Evolutionary conservation across 2,797 vertebrate genomes (phyloP), one percentile per base, ranked within the genome.

Genomic region (Nannoperca australis): DNA sequence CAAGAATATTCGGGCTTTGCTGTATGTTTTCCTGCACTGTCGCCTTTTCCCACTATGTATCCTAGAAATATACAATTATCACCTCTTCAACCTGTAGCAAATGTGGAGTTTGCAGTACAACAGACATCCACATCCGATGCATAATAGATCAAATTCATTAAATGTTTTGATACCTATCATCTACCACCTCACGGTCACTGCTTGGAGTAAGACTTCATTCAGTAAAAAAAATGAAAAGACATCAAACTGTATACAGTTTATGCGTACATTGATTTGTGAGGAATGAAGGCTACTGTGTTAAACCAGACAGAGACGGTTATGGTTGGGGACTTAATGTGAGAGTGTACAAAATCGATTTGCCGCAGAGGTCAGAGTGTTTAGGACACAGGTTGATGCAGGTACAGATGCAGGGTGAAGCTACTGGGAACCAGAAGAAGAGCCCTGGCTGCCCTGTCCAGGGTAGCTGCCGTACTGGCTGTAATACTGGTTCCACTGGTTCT

Each of bases 401-500:
- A 30, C 27, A 56, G 59, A 70, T 65, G 78, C 44, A 30, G 68
- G 69, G 60, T 30, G 34, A 40, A 78, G 89, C 88, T 94, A 95
- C 89, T 95, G 93, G 65, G 93, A 90, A 42, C 94, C 93, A 59
- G 94, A 94, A 36, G 93, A 92, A 0, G 93, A 93, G 76, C 94
- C 93, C 62, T 94, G 94, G 88, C 84, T 92, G 64, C 93, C 92
- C 88, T 94, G 94, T 68, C 92, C 92, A 71, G 92, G 91, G 68
- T 97, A 97, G 92, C 96, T 94, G 62, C 95, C 95, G 12, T 97
- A 97, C 93, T 95, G 96, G 89, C 96, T 95, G 84, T 98, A 98
- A 94, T 97, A 98, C 22, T 97, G 97, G 62, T 96, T 96, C 97
- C 97, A 98, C 92, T 97, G 97, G 91, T 95, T 95, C 95, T 97